Conservation (phyloP, 2,888 invertebrate genomes). For the Synanthedon myopaeformis region DNA sequence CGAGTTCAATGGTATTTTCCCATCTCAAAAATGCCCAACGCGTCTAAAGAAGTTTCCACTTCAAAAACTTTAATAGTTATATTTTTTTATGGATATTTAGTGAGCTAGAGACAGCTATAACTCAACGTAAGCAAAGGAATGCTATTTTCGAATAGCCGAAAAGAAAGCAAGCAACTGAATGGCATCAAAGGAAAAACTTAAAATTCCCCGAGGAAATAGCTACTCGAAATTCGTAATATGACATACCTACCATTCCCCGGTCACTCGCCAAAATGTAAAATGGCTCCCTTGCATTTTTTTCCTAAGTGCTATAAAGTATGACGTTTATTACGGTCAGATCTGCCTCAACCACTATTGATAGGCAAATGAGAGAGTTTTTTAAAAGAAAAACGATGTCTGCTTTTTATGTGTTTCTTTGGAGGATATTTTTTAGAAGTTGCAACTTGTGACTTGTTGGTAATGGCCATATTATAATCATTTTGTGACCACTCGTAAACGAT, state of each 20-base stretch:
- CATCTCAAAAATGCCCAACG: no score
- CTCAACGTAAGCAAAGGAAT: no score
- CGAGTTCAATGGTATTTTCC: no score
- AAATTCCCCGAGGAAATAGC: conserved; percentile 56
- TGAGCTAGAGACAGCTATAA: no score
- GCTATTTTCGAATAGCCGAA: conserved; percentile 1
- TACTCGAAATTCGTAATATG: conserved; percentile 60
- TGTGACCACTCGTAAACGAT: conserved; percentile 10
- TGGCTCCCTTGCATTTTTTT: conserved; percentile 68
- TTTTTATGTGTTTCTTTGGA: conserved; percentile 68
- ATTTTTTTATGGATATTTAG: no score
- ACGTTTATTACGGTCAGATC: conserved; percentile 71
- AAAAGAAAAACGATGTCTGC: conserved; percentile 71
- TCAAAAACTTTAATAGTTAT: no score
- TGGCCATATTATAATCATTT: conserved; percentile 29
- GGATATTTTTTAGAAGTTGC: conserved; percentile 53
- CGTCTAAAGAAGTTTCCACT: no score
- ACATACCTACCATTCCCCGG: conserved; percentile 60
- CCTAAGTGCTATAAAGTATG: conserved; percentile 68
- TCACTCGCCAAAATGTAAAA: conserved; percentile 66
- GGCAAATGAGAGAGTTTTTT: conserved; percentile 71
- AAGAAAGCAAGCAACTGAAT: conserved; percentile 15
- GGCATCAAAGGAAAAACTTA: conserved; percentile 30
- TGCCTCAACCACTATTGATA: conserved; percentile 70
- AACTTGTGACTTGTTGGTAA: conserved; percentile 43